Conservation (phyloP, 2,113 vertebrate species). For the Zeus faber region DNA sequence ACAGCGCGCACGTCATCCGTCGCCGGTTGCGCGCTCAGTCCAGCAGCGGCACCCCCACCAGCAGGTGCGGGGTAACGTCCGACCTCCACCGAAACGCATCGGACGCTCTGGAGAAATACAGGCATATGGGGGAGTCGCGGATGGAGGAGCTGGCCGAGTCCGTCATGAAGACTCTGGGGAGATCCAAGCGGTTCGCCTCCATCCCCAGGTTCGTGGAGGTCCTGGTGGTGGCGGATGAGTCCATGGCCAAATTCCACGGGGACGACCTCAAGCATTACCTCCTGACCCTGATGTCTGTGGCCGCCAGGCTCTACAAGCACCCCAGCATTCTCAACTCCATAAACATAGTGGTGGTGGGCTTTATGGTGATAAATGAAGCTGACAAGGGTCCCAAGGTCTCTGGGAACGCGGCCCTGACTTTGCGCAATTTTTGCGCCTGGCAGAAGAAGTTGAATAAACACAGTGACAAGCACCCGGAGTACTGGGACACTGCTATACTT, state of each 20-base stretch:
- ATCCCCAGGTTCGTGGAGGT: constrained; percentile 93
- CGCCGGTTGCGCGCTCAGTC: constrained; percentile 65
- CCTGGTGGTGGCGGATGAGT: constrained; percentile 94
- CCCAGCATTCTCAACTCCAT: constrained; percentile 94
- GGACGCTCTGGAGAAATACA: constrained; percentile 82
- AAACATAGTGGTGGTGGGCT: constrained; percentile 90
- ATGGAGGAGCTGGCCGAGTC: constrained; percentile 41
- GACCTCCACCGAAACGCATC: too few species aligned
- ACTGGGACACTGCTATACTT: constrained; percentile 97
- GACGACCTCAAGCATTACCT: constrained; percentile 92
- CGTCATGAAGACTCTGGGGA: constrained; percentile 58
- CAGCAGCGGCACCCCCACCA: constrained; percentile 59
- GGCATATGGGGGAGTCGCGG: constrained; percentile 48
- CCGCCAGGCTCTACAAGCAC: constrained; percentile 92
- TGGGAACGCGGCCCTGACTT: constrained; percentile 90
- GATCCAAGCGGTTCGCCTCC: constrained; percentile 89
- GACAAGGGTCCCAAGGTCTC: constrained; percentile 92
- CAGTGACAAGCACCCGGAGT: constrained; percentile 92
- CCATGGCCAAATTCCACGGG: constrained; percentile 94
- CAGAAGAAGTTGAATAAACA: constrained; percentile 96
- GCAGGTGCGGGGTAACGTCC: constrained; percentile 85
- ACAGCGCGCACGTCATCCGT: constrained; percentile 78
- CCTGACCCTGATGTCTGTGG: constrained; percentile 92
- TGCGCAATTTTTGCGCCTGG: constrained; percentile 97
- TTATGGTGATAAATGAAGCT: constrained; percentile 85